Evolutionary conservation across 2,888 invertebrate species (phyloP).

Genomic region (Subacronicta megacephala): DNA sequence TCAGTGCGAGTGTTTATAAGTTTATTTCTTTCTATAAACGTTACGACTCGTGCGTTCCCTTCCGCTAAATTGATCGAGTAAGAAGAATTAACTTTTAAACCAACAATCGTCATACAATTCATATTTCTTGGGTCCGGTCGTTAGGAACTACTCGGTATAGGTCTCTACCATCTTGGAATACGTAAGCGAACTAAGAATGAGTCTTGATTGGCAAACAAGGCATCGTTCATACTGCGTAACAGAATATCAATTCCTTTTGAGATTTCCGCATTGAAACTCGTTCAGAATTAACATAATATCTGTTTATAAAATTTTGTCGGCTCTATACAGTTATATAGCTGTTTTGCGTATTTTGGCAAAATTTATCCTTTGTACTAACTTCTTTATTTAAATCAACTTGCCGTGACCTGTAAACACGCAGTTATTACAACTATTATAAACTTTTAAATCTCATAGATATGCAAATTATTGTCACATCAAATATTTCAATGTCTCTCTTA

Average conservation of each 20-base stretch:
- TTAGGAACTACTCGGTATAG: constrained; percentile 33
- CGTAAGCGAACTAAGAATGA: constrained; percentile 58
- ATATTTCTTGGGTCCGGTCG: constrained; percentile 40
- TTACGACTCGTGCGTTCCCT: constrained; percentile 33
- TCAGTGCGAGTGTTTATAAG: constrained; percentile 27
- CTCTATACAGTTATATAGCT: constrained; percentile 64
- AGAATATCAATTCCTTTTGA: constrained; percentile 55
- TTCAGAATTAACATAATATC: constrained; percentile 61
- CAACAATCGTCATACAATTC: constrained; percentile 45
- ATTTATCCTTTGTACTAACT: constrained; percentile 57
- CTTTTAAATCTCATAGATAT: constrained; percentile 29
- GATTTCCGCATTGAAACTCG: constrained; percentile 52
- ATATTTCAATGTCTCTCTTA: constrained; percentile 19
- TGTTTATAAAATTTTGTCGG: constrained; percentile 58
- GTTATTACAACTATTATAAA: constrained; percentile 41
- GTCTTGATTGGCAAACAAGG: constrained; percentile 82
- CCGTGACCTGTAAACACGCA: constrained; percentile 29
- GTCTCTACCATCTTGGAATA: constrained; percentile 39
- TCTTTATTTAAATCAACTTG: constrained; percentile 44
- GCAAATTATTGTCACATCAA: constrained; percentile 40
- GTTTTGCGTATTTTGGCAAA: constrained; percentile 57
- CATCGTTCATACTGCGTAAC: constrained; percentile 63
- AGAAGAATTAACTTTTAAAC: constrained; percentile 41
- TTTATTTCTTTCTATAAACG: constrained; percentile 44
- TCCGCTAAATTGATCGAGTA: constrained; percentile 42